Evolutionary conservation across 1,140 invertebrate genomes (phyloP).

Genomic region (Drosophila mojavensis): DNA sequence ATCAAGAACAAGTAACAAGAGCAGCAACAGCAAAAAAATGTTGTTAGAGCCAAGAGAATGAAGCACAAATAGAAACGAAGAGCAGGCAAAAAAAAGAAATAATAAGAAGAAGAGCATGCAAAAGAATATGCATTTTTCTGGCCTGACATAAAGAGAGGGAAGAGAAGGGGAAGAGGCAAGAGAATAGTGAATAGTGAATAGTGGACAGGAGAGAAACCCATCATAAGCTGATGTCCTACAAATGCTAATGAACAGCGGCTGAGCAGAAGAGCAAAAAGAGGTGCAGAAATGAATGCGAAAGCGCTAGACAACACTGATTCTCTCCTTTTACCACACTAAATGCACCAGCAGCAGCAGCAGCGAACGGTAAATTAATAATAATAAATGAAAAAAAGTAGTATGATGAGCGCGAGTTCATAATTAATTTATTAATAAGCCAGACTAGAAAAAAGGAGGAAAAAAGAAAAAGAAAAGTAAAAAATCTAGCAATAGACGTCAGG

Average conservation of each 20-base stretch:
- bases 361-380: slow-evolving; percentile 44
- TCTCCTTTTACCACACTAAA: slow-evolving; percentile 2
- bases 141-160: background rate
- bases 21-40: slow-evolving; percentile 16
- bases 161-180: background rate
- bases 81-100: background rate
- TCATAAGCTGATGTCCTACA: slow-evolving; percentile 41
- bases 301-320: slow-evolving; percentile 21
- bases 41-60: slow-evolving; percentile 24
- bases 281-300: slow-evolving; percentile 18
- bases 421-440: slow-evolving; percentile 52
- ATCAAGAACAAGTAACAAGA: slow-evolving; percentile 28
- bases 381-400: slow-evolving; percentile 19
- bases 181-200: background rate
- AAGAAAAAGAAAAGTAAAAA: no score
- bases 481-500: no score
- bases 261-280: slow-evolving; percentile 1
- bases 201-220: background rate
- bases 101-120: slow-evolving; percentile 16
- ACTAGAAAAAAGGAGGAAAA: background rate
- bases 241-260: slow-evolving; percentile 44
- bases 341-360: background rate
- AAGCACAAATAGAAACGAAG: background rate
- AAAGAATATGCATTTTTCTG: slow-evolving; percentile 43
- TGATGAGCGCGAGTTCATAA: slow-evolving; percentile 45